phyloP scores from a whole-genome alignment of 2,888 invertebrate species.

The Meganola albula region DNA sequence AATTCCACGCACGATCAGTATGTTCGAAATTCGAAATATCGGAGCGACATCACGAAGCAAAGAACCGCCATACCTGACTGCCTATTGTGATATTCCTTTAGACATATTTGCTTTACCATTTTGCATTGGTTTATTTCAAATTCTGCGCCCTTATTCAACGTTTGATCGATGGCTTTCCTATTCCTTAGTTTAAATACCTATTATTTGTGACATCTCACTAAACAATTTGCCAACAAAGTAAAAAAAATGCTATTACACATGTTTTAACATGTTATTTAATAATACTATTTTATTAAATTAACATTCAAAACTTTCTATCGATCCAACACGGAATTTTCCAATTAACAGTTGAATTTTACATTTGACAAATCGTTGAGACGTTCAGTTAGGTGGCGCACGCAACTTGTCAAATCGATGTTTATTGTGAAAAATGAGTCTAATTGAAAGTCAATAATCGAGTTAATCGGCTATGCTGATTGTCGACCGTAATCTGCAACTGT shows the following conservation, averaged over 20 bases:
- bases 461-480: slow-evolving; percentile 28
- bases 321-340: slow-evolving; percentile 8
- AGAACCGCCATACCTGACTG: slow-evolving; percentile 27
- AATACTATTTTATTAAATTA: no score
- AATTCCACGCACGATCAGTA: slow-evolving; percentile 30
- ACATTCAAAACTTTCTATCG: slow-evolving; percentile 8
- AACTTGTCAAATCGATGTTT: slow-evolving; percentile 22
- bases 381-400: slow-evolving; percentile 17
- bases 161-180: no score
- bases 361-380: slow-evolving; percentile 18
- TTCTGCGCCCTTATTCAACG: no score
- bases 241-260: no score
- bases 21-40: slow-evolving; percentile 41
- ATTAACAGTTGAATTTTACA: slow-evolving; percentile 6
- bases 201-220: no score
- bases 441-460: slow-evolving; percentile 40
- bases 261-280: no score
- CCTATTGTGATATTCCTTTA: slow-evolving; percentile 22
- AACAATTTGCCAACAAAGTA: no score
- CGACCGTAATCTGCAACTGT: slow-evolving; percentile 23
- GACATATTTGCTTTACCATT: slow-evolving; percentile 28
- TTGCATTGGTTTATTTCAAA: slow-evolving; percentile 15
- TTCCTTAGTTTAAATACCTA: no score
- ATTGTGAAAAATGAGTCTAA: slow-evolving; percentile 26
- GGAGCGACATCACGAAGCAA: slow-evolving; percentile 29